These are phyloP conservation scores for Agonopterix heracliana DNA, from an alignment of 2,888 invertebrate species.

Conservation along the genomic window DNA sequence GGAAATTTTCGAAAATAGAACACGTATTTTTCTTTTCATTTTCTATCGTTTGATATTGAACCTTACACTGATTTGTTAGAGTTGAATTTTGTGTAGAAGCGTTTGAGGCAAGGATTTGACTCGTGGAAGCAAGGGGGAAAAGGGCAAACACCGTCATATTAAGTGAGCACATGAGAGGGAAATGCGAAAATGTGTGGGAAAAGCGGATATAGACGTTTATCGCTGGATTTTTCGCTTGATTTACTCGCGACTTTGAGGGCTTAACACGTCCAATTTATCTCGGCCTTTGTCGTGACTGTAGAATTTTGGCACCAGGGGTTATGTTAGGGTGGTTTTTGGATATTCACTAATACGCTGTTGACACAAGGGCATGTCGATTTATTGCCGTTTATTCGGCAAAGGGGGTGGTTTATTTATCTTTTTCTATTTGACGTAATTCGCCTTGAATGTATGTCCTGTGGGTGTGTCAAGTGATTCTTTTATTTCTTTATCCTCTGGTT, in stretches of 20 bases:
- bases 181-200: conserved; percentile 74
- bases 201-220: conserved; percentile 76
- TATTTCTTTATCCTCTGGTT: conserved; percentile 6
- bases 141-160: conserved; percentile 73
- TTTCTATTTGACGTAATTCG: conserved; percentile 59
- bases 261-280: conserved; percentile 40
- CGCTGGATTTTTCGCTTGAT: conserved; percentile 73
- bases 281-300: conserved; percentile 25
- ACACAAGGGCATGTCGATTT: conserved; percentile 67
- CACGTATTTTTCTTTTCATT: conserved; percentile 43
- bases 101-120: conserved; percentile 8
- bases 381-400: conserved; percentile 61
- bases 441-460: conserved; percentile 37
- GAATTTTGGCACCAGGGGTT: conserved; percentile 22
- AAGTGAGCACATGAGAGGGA: conserved; percentile 76
- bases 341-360: conserved; percentile 67
- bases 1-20: conserved; percentile 44
- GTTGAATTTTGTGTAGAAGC: conserved; percentile 17
- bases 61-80: fast-evolving
- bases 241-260: conserved; percentile 67
- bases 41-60: conserved; percentile 10
- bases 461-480: conserved; percentile 28
- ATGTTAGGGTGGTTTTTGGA: conserved; percentile 31
- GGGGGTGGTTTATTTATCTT: conserved; percentile 65
- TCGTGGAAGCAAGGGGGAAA: conserved; percentile 48